A percentile compares a stretch with the other conserved stretches of the same genome.
Conservation (phyloP, 2,797 vertebrate genomes). For the Enteromius anoplus region DNA sequence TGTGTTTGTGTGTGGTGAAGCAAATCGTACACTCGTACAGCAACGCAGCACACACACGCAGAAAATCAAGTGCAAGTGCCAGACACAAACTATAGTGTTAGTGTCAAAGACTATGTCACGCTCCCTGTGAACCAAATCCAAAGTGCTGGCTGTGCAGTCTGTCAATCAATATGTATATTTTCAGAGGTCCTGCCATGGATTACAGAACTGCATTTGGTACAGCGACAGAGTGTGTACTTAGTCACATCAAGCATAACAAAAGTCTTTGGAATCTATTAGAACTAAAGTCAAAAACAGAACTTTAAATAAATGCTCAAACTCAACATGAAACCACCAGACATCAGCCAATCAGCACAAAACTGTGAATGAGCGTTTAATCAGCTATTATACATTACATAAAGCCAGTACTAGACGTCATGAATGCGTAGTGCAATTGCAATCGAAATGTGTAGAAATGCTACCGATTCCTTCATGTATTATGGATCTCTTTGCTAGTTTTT, state of each 20-base stretch:
- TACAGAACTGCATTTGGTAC: constrained; percentile 38
- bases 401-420: neutral
- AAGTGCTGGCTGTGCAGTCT: constrained; percentile 47
- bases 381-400: neutral
- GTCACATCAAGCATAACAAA: constrained; percentile 5
- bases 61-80: constrained; percentile 54
- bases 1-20: constrained; percentile 46
- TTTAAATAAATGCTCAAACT: constrained; percentile 21
- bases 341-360: neutral
- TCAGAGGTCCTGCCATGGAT: constrained; percentile 18
- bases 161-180: constrained; percentile 54
- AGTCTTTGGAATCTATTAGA: constrained; percentile 19
- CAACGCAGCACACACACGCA: constrained; percentile 37
- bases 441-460: neutral
- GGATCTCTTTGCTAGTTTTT: neutral
- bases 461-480: neutral
- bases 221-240: neutral
- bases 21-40: constrained; percentile 36
- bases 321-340: neutral
- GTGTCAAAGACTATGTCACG: constrained; percentile 52
- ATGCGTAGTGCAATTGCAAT: neutral
- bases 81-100: constrained; percentile 58
- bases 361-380: neutral
- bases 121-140: constrained; percentile 46
- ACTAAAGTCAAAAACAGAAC: constrained; percentile 28